Evolutionary conservation across 2,888 invertebrate genomes (phyloP), one percentile per base, ranked within the genome.

Genomic region (Druceiella hillmani): DNA sequence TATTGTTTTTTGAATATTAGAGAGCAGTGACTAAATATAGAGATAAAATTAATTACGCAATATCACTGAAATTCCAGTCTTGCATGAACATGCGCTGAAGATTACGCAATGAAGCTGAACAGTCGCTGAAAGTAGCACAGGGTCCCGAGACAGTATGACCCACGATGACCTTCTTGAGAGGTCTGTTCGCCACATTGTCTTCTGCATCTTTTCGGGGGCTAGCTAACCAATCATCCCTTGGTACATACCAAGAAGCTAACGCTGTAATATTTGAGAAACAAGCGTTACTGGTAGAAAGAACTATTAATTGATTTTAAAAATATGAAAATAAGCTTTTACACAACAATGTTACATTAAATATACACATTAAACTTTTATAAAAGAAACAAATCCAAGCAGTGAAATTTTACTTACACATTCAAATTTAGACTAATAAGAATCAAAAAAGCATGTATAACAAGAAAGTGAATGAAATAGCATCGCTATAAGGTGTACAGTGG

Each of bases 231-330:
- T 61, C 60, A 3, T 58, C 52, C 0, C 66, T 55, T 1, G 60
- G 55, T 24, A 69, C 64, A 39, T 55, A 61, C 69, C 69, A 69
- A 36, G 59, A 56, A 38, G 64, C 59, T 0, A 62, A 63, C 2
- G 62, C 67, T 66, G 52, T 20, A 38, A 29, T 20, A 3, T 22
- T 26, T 14, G n/a, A 4, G 17, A 9, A 9, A 2, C 13, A 26
- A 17, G 38, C 27, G 35, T 27, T 32, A 32, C 5, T 24, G 38
- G 13, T 26, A 38, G n/a, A 17, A 35, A 5, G 12, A 33, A n/a
- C n/a, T n/a, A n/a, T n/a, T n/a, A n/a, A n/a, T n/a, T n/a, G n/a
- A n/a, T n/a, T n/a, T n/a, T n/a, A n/a, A n/a, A n/a, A n/a, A n/a
- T n/a, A n/a, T n/a, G n/a, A n/a, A n/a, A n/a, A n/a, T n/a, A n/a